Evolutionary conservation across 2,113 vertebrate genomes (phyloP), one percentile per base, ranked within the genome.

Genomic region (Cebidichthys violaceus): DNA sequence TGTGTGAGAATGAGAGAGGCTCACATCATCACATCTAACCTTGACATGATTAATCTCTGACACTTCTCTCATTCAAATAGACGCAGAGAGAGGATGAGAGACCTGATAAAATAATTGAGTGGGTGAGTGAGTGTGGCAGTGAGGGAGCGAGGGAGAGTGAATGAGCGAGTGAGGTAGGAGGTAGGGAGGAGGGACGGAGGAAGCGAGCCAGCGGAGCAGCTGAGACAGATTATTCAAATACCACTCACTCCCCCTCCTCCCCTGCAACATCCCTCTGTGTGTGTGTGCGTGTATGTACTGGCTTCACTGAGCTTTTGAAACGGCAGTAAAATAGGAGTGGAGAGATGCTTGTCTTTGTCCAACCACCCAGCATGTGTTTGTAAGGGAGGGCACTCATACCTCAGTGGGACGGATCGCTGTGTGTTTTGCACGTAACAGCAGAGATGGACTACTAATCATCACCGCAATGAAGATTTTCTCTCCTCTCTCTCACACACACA

Each of bases 191-290:
- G 33, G 11, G 20, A 54, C 29, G 27, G 29, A 59, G 14, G 31
- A 35, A 35, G 74, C 24, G 15, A 17, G 45, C 45, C 45, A 47
- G 45, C 5, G 43, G 13, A 54, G 66, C 43, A n/a, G 41, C 20
- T 6, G 60, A 54, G 50, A 60, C 52, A 84, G 70, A 91, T 93
- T 91, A 92, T 85, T 91, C 70, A 88, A 74, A 78, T 82, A 79
- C 89, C 79, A 2, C 87, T 86, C 94, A 94, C 92, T 92, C 93
- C 95, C 94, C 92, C 93, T 86, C 85, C 82, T 85, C 84, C 93
- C 88, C 90, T 84, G 77, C 93, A 83, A 93, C 88, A 81, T 85
- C 61, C 70, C 68, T 1, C 89, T 81, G 57, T 89, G 75, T 82
- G 52, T 82, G 87, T 93, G 92, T 94, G 60, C n/a, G 77, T 91